These are phyloP conservation scores for Phyllotreta striolata DNA, from an alignment of 2,888 invertebrate genomes.

Conservation along the genomic window DNA sequence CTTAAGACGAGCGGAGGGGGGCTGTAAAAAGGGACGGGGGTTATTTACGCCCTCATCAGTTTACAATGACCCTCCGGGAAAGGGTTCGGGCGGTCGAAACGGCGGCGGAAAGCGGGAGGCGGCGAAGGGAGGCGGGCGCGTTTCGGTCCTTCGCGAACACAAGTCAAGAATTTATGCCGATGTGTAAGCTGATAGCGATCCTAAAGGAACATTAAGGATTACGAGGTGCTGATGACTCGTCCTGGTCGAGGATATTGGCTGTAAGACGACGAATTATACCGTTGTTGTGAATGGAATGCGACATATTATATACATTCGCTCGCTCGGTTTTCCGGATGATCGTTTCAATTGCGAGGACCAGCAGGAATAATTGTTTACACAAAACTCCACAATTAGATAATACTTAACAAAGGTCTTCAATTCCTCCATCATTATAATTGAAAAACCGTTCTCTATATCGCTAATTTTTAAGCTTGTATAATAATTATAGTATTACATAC, in stretches of 20 bases:
- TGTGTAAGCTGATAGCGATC: conserved; percentile 54
- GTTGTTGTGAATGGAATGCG: conserved; percentile 17
- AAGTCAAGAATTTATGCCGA: conserved; percentile 54
- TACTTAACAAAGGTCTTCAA: too few species aligned
- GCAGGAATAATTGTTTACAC: too few species aligned
- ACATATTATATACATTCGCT: conserved; percentile 3
- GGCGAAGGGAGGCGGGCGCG: conserved; percentile 32
- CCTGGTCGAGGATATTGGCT: conserved; percentile 41
- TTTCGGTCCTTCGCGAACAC: conserved; percentile 44
- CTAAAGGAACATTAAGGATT: conserved; percentile 39
- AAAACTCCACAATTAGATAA: too few species aligned
- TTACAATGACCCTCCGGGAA: conserved; percentile 68
- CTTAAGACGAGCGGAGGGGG: conserved; percentile 55
- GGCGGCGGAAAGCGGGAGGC: not conserved
- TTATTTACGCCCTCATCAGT: conserved; percentile 75
- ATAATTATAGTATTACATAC: too few species aligned
- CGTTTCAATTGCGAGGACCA: not conserved
- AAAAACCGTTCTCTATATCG: too few species aligned
- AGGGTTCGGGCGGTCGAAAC: conserved; percentile 31
- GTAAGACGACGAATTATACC: conserved; percentile 34
- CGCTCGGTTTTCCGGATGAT: conserved; percentile 1
- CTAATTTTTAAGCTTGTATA: too few species aligned
- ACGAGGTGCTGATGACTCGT: conserved; percentile 36
- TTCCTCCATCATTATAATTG: too few species aligned
- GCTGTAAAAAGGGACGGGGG: conserved; percentile 46